Conservation (phyloP, 2,113 vertebrate genomes). For the Tachuris rubrigastra region DNA sequence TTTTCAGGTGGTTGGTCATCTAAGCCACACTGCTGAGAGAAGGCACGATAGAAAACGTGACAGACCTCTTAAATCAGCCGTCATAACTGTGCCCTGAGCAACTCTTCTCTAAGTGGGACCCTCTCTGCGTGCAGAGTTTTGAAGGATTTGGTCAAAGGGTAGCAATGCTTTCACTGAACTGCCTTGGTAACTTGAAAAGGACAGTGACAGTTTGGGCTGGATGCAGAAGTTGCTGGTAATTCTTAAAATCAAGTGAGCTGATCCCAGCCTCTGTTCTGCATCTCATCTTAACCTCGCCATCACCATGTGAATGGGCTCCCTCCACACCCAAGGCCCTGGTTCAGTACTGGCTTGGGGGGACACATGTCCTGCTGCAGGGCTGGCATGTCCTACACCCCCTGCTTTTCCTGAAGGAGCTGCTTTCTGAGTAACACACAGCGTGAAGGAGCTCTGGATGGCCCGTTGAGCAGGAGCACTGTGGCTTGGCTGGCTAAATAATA, state of each 20-base stretch:
- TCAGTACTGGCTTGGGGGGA: neutral
- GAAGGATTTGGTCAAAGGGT: neutral
- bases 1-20: neutral
- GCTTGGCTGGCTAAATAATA: neutral
- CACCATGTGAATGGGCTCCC: fast-evolving
- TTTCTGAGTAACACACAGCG: neutral
- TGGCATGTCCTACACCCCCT: neutral
- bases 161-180: neutral
- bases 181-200: neutral
- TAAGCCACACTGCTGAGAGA: neutral
- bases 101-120: neutral
- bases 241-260: neutral
- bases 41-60: neutral
- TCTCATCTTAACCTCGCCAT: neutral
- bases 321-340: neutral
- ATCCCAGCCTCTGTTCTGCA: neutral
- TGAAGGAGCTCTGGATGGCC: neutral
- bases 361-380: neutral
- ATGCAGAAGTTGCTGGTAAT: neutral
- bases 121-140: neutral
- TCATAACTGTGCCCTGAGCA: neutral
- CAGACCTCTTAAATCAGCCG: neutral
- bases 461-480: neutral
- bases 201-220: neutral
- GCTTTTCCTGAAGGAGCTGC: neutral